Evolutionary conservation across 1,140 invertebrate genomes (phyloP).

Genomic region (Camponotus vicinus): DNA sequence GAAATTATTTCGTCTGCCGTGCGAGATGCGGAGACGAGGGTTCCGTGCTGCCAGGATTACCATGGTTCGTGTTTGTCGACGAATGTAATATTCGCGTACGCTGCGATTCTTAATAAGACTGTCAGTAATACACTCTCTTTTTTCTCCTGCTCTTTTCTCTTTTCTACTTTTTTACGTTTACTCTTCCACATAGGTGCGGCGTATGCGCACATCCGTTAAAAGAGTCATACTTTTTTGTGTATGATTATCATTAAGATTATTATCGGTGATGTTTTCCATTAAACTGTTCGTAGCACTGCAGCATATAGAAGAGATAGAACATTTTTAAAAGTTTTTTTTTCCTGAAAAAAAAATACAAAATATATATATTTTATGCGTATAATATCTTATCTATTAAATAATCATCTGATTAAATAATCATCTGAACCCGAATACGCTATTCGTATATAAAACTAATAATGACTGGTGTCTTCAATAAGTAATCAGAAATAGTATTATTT

Average conservation of each 20-base stretch:
- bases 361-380: not conserved
- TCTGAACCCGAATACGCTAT: not conserved
- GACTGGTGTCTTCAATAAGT: too few species aligned
- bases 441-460: too few species aligned
- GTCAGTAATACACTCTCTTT: constrained; percentile 49
- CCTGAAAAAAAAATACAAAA: constrained; percentile 7
- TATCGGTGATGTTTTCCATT: constrained; percentile 33
- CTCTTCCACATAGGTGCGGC: not conserved
- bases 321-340: constrained; percentile 27
- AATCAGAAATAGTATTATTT: not conserved
- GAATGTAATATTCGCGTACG: constrained; percentile 68
- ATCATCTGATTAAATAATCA: not conserved
- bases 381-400: not conserved
- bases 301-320: not conserved
- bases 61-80: constrained; percentile 28
- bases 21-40: constrained; percentile 35
- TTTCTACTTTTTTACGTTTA: constrained; percentile 30
- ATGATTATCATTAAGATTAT: constrained; percentile 73
- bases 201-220: constrained; percentile 19
- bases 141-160: constrained; percentile 10
- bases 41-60: constrained; percentile 29
- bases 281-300: constrained; percentile 5
- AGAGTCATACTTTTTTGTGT: constrained; percentile 50
- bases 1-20: constrained; percentile 41
- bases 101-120: constrained; percentile 62